A percentile compares a stretch with the other conserved stretches of the same genome.
phyloP scores from a whole-genome alignment of 92 coral and sea anemone genomes.

The Hydrozoanthus gracilis region DNA sequence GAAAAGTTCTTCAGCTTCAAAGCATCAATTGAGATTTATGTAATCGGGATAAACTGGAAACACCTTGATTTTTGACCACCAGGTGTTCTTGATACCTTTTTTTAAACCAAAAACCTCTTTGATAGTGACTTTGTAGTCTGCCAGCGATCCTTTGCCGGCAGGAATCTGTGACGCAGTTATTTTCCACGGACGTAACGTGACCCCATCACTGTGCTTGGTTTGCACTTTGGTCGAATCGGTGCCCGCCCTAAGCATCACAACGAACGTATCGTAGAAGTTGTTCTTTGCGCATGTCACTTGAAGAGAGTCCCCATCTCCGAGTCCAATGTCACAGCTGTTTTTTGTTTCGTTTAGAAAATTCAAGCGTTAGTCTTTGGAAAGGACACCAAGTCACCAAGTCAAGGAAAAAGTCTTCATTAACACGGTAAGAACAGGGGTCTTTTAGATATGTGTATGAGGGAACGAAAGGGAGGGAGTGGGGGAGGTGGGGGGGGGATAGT shows the following conservation, averaged over 20 bases:
- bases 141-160: background rate
- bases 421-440: no score
- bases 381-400: no score
- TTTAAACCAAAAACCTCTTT: background rate
- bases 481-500: no score
- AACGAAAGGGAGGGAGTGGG: no score
- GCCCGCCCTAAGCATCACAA: background rate
- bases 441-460: no score
- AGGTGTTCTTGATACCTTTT: background rate
- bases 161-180: background rate
- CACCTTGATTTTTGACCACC: background rate
- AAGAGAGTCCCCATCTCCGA: background rate
- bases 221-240: background rate
- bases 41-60: slow-evolving; percentile 1
- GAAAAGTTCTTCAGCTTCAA: no score
- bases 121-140: background rate
- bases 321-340: no score
- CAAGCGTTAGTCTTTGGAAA: no score
- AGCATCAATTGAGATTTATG: background rate
- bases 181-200: background rate
- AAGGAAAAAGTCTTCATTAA: no score
- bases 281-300: background rate
- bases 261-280: background rate
- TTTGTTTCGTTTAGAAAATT: no score
- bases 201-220: background rate